A percentile compares a stretch with the other conserved stretches of the same genome.
Conservation (phyloP, 2,113 vertebrate genomes). For the Notarius quadriscutis region DNA sequence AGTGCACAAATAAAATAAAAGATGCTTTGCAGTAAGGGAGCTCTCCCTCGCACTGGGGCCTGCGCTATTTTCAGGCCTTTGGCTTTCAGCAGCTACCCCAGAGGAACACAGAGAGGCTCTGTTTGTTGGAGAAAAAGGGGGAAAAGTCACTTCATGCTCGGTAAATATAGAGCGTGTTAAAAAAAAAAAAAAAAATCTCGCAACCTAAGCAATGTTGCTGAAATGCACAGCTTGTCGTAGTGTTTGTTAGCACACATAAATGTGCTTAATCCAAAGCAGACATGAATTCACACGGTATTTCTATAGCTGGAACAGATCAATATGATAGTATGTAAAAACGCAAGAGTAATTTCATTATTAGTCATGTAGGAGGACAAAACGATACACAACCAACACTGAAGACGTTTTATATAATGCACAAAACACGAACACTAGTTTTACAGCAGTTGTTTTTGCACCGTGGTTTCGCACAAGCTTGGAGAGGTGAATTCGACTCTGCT, state of each 20-base stretch:
- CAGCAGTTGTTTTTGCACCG: neutral
- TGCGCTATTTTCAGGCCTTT: conserved; percentile 45
- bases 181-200: conserved; percentile 8
- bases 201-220: conserved; percentile 17
- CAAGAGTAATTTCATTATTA: neutral
- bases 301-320: neutral
- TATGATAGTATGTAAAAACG: neutral
- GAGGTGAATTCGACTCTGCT: neutral
- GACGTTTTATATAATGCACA: neutral
- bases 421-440: no score
- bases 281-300: neutral
- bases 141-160: conserved; percentile 5
- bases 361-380: neutral
- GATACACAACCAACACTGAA: neutral
- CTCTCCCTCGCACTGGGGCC: neutral
- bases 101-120: conserved; percentile 39
- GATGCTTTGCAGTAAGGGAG: conserved; percentile 3
- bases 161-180: conserved; percentile 29
- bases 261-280: neutral
- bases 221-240: neutral
- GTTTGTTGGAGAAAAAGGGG: conserved; percentile 1
- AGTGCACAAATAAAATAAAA: conserved; percentile 22
- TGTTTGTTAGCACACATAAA: neutral
- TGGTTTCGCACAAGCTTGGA: neutral
- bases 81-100: conserved; percentile 26